Percentiles rank a stretch among this genome's conserved stretches.
Evolutionary conservation across 2,113 vertebrate species (phyloP).

Genomic region (Sakesphorus luctuosus): DNA sequence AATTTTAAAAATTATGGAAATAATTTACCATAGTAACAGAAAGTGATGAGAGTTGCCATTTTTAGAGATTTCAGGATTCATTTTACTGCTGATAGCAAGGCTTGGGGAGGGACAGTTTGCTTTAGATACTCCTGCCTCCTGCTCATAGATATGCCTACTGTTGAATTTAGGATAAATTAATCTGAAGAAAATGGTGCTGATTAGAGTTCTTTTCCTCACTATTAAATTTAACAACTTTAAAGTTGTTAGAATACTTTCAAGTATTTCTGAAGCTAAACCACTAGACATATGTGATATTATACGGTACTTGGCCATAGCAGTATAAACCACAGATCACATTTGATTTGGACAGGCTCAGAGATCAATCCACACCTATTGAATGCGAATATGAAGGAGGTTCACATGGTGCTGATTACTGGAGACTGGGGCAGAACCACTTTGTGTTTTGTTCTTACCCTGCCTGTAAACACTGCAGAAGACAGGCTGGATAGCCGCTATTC

Average conservation of each 20-base stretch:
- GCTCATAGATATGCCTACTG: background rate
- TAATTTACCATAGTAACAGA: background rate
- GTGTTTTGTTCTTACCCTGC: background rate
- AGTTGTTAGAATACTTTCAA: background rate
- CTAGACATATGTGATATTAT: background rate
- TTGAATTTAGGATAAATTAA: background rate
- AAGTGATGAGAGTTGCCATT: background rate
- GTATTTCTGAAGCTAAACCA: background rate
- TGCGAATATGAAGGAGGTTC: background rate
- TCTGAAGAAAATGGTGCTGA: background rate
- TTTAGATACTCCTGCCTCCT: background rate
- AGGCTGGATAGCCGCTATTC: background rate
- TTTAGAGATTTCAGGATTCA: background rate
- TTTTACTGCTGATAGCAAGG: background rate
- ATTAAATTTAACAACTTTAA: background rate
- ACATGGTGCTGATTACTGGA: background rate
- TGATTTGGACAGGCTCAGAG: background rate
- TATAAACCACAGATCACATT: background rate
- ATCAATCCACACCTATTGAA: background rate
- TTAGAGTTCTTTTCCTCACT: background rate
- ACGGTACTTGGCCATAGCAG: background rate
- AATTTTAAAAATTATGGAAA: background rate
- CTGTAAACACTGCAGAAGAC: background rate
- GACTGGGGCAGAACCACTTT: background rate
- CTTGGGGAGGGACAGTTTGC: background rate